These are phyloP conservation scores for Cynaeus angustus DNA, from an alignment of 2,888 invertebrate genomes.

Conservation along the genomic window DNA sequence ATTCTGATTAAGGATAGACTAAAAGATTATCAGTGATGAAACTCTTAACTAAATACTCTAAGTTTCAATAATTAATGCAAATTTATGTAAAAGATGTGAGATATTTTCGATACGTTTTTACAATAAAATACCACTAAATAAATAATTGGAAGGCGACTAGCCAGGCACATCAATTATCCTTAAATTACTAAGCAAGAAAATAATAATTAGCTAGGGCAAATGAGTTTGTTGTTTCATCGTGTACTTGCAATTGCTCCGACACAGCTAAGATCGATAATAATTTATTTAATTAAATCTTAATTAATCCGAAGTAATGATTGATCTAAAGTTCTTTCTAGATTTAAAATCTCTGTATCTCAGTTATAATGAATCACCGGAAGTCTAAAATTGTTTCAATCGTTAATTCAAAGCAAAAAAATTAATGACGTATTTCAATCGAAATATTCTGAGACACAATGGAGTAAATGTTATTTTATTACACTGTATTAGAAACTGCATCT, in stretches of 20 bases:
- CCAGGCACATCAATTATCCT: slow-evolving; percentile 15
- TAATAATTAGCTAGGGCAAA: slow-evolving; percentile 1
- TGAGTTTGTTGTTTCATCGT: neutral
- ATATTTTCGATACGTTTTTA: slow-evolving; percentile 23
- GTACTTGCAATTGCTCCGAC: slow-evolving; percentile 13
- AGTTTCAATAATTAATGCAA: slow-evolving; percentile 32
- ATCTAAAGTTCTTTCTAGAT: slow-evolving; percentile 19
- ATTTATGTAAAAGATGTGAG: slow-evolving; percentile 45
- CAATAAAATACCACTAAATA: slow-evolving; percentile 30
- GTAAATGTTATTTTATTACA: slow-evolving; percentile 16
- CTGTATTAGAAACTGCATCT: slow-evolving; percentile 22
- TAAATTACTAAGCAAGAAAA: slow-evolving; percentile 23
- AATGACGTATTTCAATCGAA: slow-evolving; percentile 32
- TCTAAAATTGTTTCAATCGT: slow-evolving; percentile 50
- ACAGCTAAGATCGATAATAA: slow-evolving; percentile 21
- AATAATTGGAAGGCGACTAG: slow-evolving; percentile 35
- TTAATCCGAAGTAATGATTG: slow-evolving; percentile 29
- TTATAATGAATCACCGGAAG: slow-evolving; percentile 53
- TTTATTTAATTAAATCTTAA: slow-evolving; percentile 46
- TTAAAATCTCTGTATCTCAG: slow-evolving; percentile 52
- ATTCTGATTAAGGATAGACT: slow-evolving; percentile 44
- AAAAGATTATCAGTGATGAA: slow-evolving; percentile 31
- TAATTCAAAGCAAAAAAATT: slow-evolving; percentile 21
- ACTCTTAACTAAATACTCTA: slow-evolving; percentile 43
- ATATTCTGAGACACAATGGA: slow-evolving; percentile 1